Conservation (phyloP, 2,113 vertebrate species). For the Vidua chalybeata region DNA sequence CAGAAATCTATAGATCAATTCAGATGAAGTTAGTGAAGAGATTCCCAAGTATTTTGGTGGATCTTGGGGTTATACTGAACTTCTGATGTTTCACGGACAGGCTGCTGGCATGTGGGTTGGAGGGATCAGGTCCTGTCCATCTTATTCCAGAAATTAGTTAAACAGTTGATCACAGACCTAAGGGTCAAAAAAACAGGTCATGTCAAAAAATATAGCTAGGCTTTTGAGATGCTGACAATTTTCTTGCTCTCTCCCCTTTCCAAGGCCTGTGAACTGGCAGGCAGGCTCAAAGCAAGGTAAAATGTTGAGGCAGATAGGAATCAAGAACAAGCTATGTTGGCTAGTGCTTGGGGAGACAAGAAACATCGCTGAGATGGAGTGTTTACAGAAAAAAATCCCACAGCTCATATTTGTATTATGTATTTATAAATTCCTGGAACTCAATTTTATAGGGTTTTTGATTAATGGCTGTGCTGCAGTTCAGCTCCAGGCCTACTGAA, state of each 20-base stretch:
- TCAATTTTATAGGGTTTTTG: constrained; percentile 59
- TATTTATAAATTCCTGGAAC: constrained; percentile 62
- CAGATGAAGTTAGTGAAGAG: not conserved
- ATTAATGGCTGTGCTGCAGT: constrained; percentile 40
- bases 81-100: not conserved
- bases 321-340: not conserved
- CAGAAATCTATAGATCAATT: not conserved
- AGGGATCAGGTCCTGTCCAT: not conserved
- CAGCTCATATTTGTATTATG: constrained; percentile 46
- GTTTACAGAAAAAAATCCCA: constrained; percentile 54
- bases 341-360: not conserved
- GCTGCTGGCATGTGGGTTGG: not conserved
- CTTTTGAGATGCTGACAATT: not conserved
- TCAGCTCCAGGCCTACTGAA: constrained; percentile 36
- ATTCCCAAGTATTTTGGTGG: not conserved
- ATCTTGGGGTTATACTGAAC: not conserved
- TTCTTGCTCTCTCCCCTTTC: not conserved
- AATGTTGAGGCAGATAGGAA: not conserved
- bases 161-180: not conserved
- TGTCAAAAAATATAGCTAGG: not conserved
- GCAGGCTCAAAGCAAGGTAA: not conserved
- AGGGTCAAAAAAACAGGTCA: not conserved
- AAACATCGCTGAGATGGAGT: not conserved
- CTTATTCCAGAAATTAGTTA: not conserved
- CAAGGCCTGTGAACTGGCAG: not conserved